These are phyloP conservation scores for Nothocercus julius DNA, from an alignment of 2,113 vertebrate species.

Conservation along the genomic window DNA sequence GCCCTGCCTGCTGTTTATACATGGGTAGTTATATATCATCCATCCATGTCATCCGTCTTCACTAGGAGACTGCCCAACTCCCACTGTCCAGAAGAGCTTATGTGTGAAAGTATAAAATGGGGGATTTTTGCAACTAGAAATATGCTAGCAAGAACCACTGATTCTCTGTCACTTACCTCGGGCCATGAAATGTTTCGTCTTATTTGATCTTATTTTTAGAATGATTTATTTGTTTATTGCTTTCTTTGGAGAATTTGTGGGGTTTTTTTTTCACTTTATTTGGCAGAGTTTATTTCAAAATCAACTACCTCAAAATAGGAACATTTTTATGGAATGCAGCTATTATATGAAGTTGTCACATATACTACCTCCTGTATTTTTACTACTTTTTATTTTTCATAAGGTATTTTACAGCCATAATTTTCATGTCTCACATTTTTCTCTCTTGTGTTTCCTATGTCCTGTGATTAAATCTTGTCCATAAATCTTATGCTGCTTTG, in stretches of 20 bases:
- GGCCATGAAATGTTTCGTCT: background rate
- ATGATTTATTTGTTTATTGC: background rate
- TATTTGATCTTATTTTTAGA: background rate
- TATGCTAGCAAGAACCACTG: fast-evolving
- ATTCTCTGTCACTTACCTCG: background rate
- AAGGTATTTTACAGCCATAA: background rate
- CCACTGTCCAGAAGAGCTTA: fast-evolving
- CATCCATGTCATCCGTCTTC: fast-evolving
- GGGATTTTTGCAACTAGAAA: background rate
- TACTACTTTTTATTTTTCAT: background rate
- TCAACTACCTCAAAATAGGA: background rate
- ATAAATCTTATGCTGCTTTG: background rate
- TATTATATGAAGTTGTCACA: background rate
- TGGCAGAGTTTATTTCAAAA: background rate
- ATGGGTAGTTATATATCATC: too few species aligned
- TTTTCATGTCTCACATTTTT: slow-evolving; percentile 22
- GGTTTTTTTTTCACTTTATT: background rate
- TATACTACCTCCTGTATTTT: background rate
- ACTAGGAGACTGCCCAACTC: background rate
- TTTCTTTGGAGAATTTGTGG: background rate
- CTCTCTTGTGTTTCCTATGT: background rate
- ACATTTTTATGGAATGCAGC: background rate
- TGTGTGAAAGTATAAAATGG: fast-evolving
- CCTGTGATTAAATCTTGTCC: slow-evolving; percentile 17
- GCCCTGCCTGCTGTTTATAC: fast-evolving